Evolutionary conservation across 2,113 vertebrate species (phyloP).

Genomic region (Pygoscelis adeliae): DNA sequence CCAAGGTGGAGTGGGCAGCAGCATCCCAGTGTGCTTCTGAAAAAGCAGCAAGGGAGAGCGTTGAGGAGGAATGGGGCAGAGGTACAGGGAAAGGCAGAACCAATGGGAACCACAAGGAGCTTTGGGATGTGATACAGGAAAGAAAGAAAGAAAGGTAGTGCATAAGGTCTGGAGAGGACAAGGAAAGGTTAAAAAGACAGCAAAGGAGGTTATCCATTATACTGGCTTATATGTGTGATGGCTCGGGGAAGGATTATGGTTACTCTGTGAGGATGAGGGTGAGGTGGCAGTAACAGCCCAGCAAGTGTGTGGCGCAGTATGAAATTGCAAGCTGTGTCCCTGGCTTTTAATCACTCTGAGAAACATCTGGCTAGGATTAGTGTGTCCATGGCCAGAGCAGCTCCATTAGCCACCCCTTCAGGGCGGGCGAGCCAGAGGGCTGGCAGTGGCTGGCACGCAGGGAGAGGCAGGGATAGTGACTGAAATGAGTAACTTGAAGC

Average conservation of each 20-base stretch:
- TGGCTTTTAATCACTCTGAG: neutral
- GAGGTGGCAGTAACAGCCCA: neutral
- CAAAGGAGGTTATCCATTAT: neutral
- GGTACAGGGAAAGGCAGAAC: neutral
- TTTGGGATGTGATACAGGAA: neutral
- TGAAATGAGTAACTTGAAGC: neutral
- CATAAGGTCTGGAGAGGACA: neutral
- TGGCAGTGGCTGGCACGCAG: neutral
- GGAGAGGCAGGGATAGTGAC: neutral
- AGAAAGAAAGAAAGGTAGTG: neutral
- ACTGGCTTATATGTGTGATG: neutral
- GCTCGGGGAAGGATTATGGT: neutral
- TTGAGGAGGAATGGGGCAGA: neutral
- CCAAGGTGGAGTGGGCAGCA: neutral
- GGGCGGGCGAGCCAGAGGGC: fast-evolving
- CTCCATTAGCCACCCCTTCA: neutral
- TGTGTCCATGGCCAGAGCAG: neutral
- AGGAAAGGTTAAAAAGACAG: neutral
- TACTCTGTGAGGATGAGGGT: neutral
- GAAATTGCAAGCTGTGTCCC: neutral
- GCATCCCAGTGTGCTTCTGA: neutral
- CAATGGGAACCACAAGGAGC: neutral
- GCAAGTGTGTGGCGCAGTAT: neutral
- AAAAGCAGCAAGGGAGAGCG: neutral
- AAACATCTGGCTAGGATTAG: conserved; percentile 14